Percentiles rank a stretch among this genome's conserved stretches.
These are phyloP conservation scores for Herminia tarsipennalis DNA, from an alignment of 2,888 invertebrate species.

Conservation along the genomic window DNA sequence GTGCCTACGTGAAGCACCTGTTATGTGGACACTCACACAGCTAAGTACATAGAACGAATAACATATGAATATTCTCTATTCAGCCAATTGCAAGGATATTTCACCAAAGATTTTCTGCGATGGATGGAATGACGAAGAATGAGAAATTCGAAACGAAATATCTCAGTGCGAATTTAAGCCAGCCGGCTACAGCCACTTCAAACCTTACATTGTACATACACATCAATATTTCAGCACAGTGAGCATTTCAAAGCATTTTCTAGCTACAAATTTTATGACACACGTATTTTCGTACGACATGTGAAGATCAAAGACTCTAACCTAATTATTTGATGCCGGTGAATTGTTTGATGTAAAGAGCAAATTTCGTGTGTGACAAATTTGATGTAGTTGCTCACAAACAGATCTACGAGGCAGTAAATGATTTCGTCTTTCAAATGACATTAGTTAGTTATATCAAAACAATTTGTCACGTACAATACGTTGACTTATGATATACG, in stretches of 20 bases:
- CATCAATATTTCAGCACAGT: constrained; percentile 24
- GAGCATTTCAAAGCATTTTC: constrained; percentile 4
- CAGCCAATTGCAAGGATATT: no score
- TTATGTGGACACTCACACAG: constrained; percentile 38
- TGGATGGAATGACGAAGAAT: no score
- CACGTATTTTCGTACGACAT: background rate
- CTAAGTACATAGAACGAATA: constrained; percentile 22
- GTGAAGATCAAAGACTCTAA: constrained; percentile 5
- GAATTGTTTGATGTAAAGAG: constrained; percentile 1
- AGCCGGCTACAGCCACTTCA: no score
- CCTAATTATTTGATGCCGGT: background rate
- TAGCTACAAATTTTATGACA: background rate
- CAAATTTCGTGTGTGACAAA: constrained; percentile 2
- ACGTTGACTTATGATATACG: no score
- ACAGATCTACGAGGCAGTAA: background rate
- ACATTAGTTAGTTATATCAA: no score
- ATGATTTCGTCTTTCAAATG: constrained; percentile 3
- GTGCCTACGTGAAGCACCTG: constrained; percentile 48
- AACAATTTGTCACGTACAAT: no score
- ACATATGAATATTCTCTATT: constrained; percentile 53
- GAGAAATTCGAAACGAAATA: no score
- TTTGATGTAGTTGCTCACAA: constrained; percentile 2
- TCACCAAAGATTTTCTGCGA: no score
- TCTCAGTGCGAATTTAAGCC: no score
- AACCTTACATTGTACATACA: no score